Conservation (phyloP, 2,888 invertebrate species). For the Eupeodes luniger region DNA sequence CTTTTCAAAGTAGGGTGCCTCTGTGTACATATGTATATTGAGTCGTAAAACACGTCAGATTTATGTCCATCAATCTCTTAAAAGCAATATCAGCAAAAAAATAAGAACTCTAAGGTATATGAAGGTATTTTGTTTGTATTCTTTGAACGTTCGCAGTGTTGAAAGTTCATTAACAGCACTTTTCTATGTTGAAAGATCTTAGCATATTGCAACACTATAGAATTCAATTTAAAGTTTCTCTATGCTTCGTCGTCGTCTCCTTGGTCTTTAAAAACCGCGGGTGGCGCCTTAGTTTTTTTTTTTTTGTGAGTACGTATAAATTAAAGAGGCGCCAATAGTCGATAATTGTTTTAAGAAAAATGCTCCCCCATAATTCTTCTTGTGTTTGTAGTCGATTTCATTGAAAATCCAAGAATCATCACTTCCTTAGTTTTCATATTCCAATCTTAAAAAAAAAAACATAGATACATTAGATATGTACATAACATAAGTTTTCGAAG, state of each 20-base stretch:
- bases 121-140: not conserved
- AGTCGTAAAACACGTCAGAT: slow-evolving; percentile 4
- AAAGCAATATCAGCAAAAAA: not conserved
- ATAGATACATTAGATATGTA: too few species aligned
- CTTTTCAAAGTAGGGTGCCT: not conserved
- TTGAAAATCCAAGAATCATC: slow-evolving; percentile 36
- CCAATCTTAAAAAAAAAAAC: slow-evolving; percentile 1
- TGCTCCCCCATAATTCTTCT: slow-evolving; percentile 31
- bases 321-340: slow-evolving; percentile 50
- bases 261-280: not conserved
- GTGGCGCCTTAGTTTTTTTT: slow-evolving; percentile 25
- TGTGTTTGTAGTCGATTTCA: slow-evolving; percentile 24
- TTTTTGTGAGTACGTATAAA: not conserved
- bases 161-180: slow-evolving; percentile 24
- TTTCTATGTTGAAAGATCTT: slow-evolving; percentile 27
- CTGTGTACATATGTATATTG: not conserved
- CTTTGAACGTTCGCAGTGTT: not conserved
- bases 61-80: slow-evolving; percentile 6
- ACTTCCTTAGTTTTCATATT: slow-evolving; percentile 29
- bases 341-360: slow-evolving; percentile 48
- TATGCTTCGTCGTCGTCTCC: not conserved
- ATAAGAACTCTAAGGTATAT: not conserved
- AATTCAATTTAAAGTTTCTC: not conserved
- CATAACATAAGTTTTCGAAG: not conserved
- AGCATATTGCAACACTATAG: slow-evolving; percentile 31